These are phyloP conservation scores for Itoplectis maculator DNA, from an alignment of 2,888 invertebrate species.

Conservation along the genomic window DNA sequence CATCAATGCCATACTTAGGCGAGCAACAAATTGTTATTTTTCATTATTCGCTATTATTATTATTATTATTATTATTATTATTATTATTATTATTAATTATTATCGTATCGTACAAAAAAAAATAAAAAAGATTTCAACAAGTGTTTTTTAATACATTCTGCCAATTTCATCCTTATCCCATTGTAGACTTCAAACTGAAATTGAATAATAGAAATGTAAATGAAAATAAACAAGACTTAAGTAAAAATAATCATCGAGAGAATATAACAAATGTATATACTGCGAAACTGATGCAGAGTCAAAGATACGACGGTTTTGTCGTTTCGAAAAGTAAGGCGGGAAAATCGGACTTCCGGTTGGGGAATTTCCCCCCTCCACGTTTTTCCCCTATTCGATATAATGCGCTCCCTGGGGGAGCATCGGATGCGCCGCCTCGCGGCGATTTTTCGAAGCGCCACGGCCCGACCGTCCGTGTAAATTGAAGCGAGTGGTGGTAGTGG, in stretches of 20 bases:
- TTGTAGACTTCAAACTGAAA: no score
- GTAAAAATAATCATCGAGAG: no score
- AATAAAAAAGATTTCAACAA: constrained; percentile 56
- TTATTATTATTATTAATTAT: constrained; percentile 63
- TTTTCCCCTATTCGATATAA: no score
- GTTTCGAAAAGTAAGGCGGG: neutral
- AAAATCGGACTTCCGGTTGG: constrained; percentile 21
- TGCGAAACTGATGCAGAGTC: no score
- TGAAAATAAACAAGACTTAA: no score
- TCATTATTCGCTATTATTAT: constrained; percentile 68
- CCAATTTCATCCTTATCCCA: neutral
- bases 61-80: constrained; percentile 64
- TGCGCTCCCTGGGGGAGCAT: no score
- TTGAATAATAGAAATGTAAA: no score
- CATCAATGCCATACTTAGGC: constrained; percentile 68
- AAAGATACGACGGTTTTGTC: no score
- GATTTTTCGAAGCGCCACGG: constrained; percentile 24
- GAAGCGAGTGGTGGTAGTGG: constrained; percentile 51
- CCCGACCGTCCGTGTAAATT: constrained; percentile 18
- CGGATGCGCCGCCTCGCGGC: constrained; percentile 44
- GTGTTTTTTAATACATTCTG: neutral
- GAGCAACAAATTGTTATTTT: constrained; percentile 70
- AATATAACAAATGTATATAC: no score
- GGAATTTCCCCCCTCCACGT: no score
- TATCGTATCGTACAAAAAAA: constrained; percentile 65